Base-by-base conservation (phyloP, 1,140 invertebrate species). In the Leptopilina boulardi region DNA sequence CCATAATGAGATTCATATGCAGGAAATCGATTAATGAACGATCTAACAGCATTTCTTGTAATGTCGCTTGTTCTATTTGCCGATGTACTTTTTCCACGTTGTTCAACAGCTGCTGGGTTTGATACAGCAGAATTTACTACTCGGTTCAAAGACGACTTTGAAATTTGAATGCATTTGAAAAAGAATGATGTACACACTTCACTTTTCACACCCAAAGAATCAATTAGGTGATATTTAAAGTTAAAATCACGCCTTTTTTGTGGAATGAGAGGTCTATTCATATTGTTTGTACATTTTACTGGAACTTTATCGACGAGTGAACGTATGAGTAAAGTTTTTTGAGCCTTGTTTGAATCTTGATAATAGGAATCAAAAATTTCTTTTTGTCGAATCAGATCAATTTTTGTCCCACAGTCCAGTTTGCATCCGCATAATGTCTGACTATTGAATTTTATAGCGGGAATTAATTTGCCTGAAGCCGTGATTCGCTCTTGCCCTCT, bases 1-100 rank as follows among this genome's bases (percentile, higher is more conserved):
- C 30, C 47, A 23, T 75, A 78, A 51, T 78, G 44, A 2, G 77
- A 78, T 18, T 74, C 77, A 18, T 78, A 78, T 10, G 15, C 18
- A 38, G 77, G 77, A 71, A 71, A 78, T 1, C 19, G n/a, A 34
- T 71, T 74, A 15, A 78, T 78, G 26, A 78, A 78, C 19, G 66
- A 3, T 6, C 47, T 34, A 6, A 78, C 77, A 21, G 6, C 51
- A 59, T 51, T 30, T 71, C 19, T 74, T 11, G 38, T 23, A 13
- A 34, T 34, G 9, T 71, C 19, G 41, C 21, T 38, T 3, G 44
- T 71, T 18, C 59, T 34, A 38, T 74, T 78, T 19, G 44, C 19
- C 0, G 71, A 44, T 23, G 56, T 30, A 38, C 18, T 15, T 51
- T 30, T 19, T 15, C 77, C 73, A 51, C 66, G 8, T 9, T 2